Evolutionary conservation across 2,113 vertebrate genomes (phyloP), one percentile per base, ranked within the genome.

Genomic region (Castor canadensis): DNA sequence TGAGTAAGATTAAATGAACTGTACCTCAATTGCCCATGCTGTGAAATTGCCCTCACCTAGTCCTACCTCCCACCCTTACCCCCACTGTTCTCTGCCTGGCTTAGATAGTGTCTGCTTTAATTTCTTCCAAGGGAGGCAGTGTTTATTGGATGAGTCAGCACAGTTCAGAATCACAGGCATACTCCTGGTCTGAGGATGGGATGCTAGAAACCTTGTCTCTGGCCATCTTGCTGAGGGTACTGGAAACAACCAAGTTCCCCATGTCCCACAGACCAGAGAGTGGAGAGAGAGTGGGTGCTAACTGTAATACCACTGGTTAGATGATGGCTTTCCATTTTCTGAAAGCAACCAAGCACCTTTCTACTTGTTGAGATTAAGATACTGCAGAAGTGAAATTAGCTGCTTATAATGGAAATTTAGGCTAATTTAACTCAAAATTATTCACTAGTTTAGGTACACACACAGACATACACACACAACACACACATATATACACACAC

Each of bases 371-470:
- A 88, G 88, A 71, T 69, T 76, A 0, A 2, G 26, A 60, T 69
- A 20, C 62, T 87, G 16, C 22, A 67, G 71, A 95, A 92, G 75
- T 12, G 30, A 62, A 85, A 81, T 92, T 54, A 62, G 22, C 38
- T 79, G 67, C 13, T 85, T 95, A 67, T 80, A 69, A 79, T 47
- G 47, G 62, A 71, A 22, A 91, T 28, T 26, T 79, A 26, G 17
- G 40, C 28, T 67, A 83, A 94, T 95, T 92, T 93, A 32, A 93
- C 30, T 91, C 45, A 43, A 94, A 89, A 83, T 91, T 52, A 72
- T 76, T 79, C 58, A 52, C 58, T 84, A n/a, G n/a, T n/a, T n/a
- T n/a, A n/a, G n/a, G n/a, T n/a, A n/a, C n/a, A n/a, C n/a, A n/a
- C n/a, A 95, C 12, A 62, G 40, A 62, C 54, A 10, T 43, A 19